phyloP scores from a whole-genome alignment of 2,888 invertebrate species.

The Heteropelma amictum region DNA sequence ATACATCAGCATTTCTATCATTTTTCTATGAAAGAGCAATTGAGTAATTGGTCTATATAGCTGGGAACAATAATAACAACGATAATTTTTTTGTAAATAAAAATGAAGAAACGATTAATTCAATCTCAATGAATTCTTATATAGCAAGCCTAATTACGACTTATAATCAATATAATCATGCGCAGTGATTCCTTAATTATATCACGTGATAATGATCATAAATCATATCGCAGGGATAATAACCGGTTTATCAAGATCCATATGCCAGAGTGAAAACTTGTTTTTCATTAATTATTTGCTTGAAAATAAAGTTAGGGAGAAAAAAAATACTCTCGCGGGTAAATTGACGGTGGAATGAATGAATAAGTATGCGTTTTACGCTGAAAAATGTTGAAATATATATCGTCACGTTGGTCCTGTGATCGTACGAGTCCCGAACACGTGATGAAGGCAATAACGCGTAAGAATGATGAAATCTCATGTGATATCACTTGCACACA shows the following conservation, averaged over 20 bases:
- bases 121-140: not conserved
- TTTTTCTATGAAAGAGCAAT: too few species aligned
- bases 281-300: slow-evolving; percentile 2
- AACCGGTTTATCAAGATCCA: slow-evolving; percentile 12
- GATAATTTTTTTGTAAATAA: not conserved
- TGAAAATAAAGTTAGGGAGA: not conserved
- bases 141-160: not conserved
- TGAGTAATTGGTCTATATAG: too few species aligned
- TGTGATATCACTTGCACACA: not conserved
- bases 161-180: not conserved
- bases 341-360: too few species aligned
- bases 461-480: slow-evolving; percentile 19
- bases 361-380: too few species aligned
- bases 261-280: not conserved
- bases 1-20: too few species aligned
- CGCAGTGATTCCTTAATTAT: slow-evolving; percentile 4
- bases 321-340: not conserved
- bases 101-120: not conserved
- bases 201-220: slow-evolving; percentile 2
- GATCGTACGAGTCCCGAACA: slow-evolving; percentile 9
- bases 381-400: too few species aligned
- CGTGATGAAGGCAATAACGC: not conserved
- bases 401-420: too few species aligned
- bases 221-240: not conserved
- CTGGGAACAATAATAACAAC: too few species aligned